phyloP scores from a whole-genome alignment of 1,140 invertebrate genomes.

The Caenorhabditis inopinata region DNA sequence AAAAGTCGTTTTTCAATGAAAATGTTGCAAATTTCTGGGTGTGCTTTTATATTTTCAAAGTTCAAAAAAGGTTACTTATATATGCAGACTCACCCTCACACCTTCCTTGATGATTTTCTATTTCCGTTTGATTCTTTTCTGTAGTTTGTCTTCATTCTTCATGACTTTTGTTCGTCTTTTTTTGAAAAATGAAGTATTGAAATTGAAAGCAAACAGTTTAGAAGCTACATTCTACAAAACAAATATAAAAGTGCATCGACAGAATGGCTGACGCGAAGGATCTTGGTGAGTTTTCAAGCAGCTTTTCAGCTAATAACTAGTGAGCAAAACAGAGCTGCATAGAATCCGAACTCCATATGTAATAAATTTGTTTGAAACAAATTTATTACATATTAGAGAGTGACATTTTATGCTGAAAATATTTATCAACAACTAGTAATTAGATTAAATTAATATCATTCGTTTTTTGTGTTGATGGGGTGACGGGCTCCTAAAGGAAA shows the following conservation, averaged over 20 bases:
- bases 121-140: background rate
- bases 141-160: background rate
- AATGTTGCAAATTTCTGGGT: constrained; percentile 3
- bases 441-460: too few species aligned
- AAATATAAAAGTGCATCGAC: constrained; percentile 7
- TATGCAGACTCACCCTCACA: background rate
- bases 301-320: too few species aligned
- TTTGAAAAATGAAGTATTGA: background rate
- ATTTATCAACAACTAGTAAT: too few species aligned
- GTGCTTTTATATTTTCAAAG: background rate
- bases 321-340: too few species aligned
- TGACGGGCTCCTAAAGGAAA: too few species aligned
- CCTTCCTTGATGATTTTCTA: background rate
- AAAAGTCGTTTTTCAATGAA: constrained; percentile 7
- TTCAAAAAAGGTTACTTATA: constrained; percentile 10
- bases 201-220: background rate
- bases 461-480: too few species aligned
- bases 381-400: too few species aligned
- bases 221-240: constrained; percentile 10
- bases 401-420: too few species aligned
- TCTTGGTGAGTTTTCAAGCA: constrained; percentile 18
- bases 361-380: too few species aligned
- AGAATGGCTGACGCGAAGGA: background rate
- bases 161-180: too few species aligned
- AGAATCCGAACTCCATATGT: too few species aligned